phyloP scores from a whole-genome alignment of 2,797 vertebrate species.

The Anniella stebbinsi region DNA sequence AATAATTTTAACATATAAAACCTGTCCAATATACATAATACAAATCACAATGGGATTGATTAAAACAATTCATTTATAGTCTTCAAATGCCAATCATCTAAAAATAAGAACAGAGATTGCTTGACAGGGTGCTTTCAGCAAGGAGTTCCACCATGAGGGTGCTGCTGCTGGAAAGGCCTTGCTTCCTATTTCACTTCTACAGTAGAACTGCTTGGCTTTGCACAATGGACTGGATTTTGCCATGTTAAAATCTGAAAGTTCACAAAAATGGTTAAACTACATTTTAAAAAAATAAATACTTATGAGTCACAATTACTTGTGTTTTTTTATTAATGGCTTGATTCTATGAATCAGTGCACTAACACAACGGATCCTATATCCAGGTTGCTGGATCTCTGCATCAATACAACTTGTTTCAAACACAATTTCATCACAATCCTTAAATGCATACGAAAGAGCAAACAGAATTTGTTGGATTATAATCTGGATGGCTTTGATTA shows the following conservation, averaged over 20 bases:
- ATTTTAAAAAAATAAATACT: no score
- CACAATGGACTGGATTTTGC: not conserved
- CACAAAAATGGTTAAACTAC: not conserved
- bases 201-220: not conserved
- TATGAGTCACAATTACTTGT: not conserved
- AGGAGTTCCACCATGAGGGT: not conserved
- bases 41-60: not conserved
- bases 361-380: not conserved
- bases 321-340: not conserved
- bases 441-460: not conserved
- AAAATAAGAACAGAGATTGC: not conserved
- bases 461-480: not conserved
- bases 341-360: not conserved
- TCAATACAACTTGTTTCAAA: not conserved
- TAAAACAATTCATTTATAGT: not conserved
- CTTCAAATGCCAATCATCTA: not conserved
- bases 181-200: not conserved
- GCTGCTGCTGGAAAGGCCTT: not conserved
- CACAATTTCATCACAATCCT: not conserved
- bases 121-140: not conserved
- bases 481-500: not conserved
- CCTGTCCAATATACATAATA: not conserved
- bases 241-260: not conserved
- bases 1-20: not conserved
- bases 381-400: not conserved